Percentiles rank a stretch among this genome's conserved stretches.
Evolutionary conservation across 2,888 invertebrate genomes (phyloP).

Genomic region (Drosophila pegasa): DNA sequence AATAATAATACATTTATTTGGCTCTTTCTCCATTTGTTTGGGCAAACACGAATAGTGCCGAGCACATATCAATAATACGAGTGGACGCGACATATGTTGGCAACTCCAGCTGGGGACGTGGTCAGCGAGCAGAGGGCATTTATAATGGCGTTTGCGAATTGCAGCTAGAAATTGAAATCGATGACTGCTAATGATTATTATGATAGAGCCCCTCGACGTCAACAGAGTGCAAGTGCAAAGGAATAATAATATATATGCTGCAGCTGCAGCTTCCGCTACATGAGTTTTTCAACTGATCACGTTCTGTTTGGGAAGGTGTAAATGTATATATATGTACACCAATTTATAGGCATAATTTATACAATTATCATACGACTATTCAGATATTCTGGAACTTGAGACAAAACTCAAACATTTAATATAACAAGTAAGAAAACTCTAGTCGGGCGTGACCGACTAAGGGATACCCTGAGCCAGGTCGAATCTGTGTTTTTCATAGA

Average conservation of each 20-base stretch:
- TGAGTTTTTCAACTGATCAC: neutral
- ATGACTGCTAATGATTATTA: constrained; percentile 32
- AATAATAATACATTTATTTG: constrained; percentile 38
- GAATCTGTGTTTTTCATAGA: too few relatives aligned
- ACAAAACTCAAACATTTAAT: too few relatives aligned
- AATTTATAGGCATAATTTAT: too few relatives aligned
- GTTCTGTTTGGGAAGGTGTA: neutral
- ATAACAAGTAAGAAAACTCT: too few relatives aligned
- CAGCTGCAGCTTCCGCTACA: neutral
- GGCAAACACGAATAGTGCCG: constrained; percentile 21
- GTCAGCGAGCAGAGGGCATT: constrained; percentile 26
- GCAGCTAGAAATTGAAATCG: constrained; percentile 23
- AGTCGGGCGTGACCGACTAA: too few relatives aligned
- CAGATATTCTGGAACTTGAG: too few relatives aligned
- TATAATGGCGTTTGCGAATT: constrained; percentile 16
- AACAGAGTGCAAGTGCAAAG: neutral
- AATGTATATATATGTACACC: neutral
- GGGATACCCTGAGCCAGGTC: too few relatives aligned
- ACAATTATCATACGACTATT: too few relatives aligned
- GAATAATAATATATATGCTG: neutral
- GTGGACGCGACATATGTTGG: constrained; percentile 57
- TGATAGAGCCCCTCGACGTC: neutral
- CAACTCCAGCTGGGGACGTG: constrained; percentile 4
- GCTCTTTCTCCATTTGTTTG: constrained; percentile 40
- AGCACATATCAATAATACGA: constrained; percentile 35